Evolutionary conservation across 2,888 invertebrate genomes (phyloP), one percentile per base, ranked within the genome.

Genomic region (Thymelicus sylvestris): DNA sequence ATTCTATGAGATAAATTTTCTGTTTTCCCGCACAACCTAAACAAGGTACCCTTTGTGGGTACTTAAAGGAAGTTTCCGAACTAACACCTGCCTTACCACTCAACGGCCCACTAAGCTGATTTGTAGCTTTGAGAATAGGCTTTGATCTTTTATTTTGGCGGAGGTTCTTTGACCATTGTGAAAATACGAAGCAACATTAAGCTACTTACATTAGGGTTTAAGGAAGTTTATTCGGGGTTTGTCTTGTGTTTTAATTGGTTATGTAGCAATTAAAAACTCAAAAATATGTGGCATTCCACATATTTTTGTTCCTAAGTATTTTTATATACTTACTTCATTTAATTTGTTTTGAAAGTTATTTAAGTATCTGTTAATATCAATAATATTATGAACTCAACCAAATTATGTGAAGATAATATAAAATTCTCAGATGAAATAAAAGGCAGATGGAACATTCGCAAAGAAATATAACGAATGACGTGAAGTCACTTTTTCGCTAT

Each of bases 81-180:
- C 48, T 31, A 48, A 63, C 63, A 63, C 63, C 63, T 63, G 31
- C 66, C 60, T 60, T 38, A 55, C 68, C 31, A 62, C 63, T 57
- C 24, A 55, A 19, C 55, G 44, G 24, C 67, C 50, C 44, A 48
- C 31, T 68, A 68, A 68, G 63, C 63, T 63, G 62, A 68, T 68
- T 68, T 68, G 62, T 63, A 47, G 48, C 63, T 68, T 68, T 24
- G 24, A 24, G 55, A 55, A 55, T 55, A 55, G 55, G 55, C 55
- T 55, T 55, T 55, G 47, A 31, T 19, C 24, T 41, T 47, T 68
- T 57, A 57, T 57, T 48, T 63, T 55, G 62, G 31, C 38, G 55
- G 12, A 24, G 55, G 38, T 63, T 19, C 31, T 62, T 63, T 57
- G 63, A 68, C 68, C 62, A 62, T 68, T 62, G 63, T 52, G 55